phyloP scores from a whole-genome alignment of 2,113 vertebrate species.

The Emydura subglobosa region DNA sequence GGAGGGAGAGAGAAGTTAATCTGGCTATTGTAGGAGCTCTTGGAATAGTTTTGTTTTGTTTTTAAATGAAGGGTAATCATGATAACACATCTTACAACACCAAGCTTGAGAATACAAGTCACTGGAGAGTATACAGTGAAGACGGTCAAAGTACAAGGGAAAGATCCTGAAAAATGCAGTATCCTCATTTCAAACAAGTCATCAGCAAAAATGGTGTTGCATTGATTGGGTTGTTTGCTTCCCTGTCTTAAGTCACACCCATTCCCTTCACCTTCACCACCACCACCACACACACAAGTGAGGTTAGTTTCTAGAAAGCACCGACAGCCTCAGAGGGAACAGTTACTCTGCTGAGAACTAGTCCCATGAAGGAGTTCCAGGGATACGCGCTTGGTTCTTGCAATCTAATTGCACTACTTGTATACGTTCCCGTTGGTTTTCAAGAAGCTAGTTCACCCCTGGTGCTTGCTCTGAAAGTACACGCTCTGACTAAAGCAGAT shows the following conservation, averaged over 20 bases:
- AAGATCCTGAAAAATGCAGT: constrained; percentile 69
- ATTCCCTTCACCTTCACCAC: not conserved
- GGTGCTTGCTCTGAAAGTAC: not conserved
- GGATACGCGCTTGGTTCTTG: not conserved
- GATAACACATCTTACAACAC: constrained; percentile 67
- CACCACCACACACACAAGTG: not conserved
- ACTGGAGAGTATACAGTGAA: constrained; percentile 74
- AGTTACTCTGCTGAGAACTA: not conserved
- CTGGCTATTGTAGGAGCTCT: constrained; percentile 37
- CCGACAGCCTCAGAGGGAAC: not conserved
- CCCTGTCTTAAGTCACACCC: not conserved
- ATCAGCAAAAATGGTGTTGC: not conserved
- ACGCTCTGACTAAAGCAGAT: not conserved
- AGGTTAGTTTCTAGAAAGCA: not conserved
- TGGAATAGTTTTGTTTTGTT: constrained; percentile 19
- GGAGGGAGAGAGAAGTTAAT: not conserved
- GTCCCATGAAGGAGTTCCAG: not conserved
- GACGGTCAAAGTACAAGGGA: constrained; percentile 61
- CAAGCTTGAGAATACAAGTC: constrained; percentile 71
- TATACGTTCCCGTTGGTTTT: not conserved
- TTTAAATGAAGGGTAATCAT: constrained; percentile 32
- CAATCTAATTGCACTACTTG: not conserved
- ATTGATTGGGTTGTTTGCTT: not conserved
- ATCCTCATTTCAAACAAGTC: constrained; percentile 35
- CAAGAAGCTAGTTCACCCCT: not conserved